Base-by-base conservation (phyloP, 1,140 invertebrate genomes). In the Drosophila ananassae region DNA sequence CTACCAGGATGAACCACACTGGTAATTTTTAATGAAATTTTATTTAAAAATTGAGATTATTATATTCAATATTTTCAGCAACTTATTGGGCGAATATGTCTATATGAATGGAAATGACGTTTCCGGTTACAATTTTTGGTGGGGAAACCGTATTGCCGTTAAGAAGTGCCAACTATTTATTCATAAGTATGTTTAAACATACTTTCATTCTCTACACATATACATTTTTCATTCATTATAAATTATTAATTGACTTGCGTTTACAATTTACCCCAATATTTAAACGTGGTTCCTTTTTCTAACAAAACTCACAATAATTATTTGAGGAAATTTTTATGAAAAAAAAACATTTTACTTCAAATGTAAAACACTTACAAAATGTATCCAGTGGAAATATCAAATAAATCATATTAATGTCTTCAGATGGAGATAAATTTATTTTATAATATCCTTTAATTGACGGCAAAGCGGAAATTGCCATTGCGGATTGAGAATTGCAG, bases 391-490 rank as follows among this genome's bases (percentile, higher is more conserved):
- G 4, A 47, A 22, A 32, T 13, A 39, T 50, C n/a, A 1, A 4
- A 54, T 37, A 46, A 34, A 13, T 39, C 12, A 32, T 39, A n/a
- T n/a, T 12, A 13, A n/a, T 56, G 22, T 1, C 17, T 56, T 32
- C n/a, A 22, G 12, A 24, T 2, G 5, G n/a, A 56, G 24, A 68
- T 32, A 68, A 73, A 44, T 21, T 22, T 37, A 52, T 56, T 73
- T 52, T 52, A 55, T 37, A 50, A 73, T 47, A 46, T 9, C 17
- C 37, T 46, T 73, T 73, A 62, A 73, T 52, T 61, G 34, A 21
- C 10, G 56, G 28, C 60, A 37, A 17, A 28, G 10, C 30, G 57
- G 44, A 73, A 73, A 62, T 56, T 63, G 58, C n/a, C 47, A 32
- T 39, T 74, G 17, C 44, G 25, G 13, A 28, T 68, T 68, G 41